Percentiles rank a stretch among this genome's conserved stretches.
phyloP scores from a whole-genome alignment of 2,113 vertebrate genomes.

The Oenanthe oenanthe region DNA sequence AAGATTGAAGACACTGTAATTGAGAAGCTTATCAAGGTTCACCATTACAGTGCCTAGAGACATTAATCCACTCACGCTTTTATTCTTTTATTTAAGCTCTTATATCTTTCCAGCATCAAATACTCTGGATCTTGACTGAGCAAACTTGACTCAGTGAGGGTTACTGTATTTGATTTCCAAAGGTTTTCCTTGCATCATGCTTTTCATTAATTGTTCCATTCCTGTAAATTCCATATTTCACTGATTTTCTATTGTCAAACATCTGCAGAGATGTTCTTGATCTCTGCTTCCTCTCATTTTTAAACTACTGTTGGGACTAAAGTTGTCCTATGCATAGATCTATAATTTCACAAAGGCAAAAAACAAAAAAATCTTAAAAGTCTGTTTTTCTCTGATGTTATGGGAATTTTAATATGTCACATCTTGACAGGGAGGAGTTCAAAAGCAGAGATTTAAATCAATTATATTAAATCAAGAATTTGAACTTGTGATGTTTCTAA shows the following conservation, averaged over 20 bases:
- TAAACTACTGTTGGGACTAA: background rate
- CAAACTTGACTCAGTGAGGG: background rate
- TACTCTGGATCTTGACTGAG: background rate
- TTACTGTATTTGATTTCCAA: background rate
- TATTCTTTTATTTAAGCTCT: background rate
- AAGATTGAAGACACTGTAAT: background rate
- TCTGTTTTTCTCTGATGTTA: background rate
- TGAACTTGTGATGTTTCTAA: background rate
- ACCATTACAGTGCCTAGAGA: background rate
- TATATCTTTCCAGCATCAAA: background rate
- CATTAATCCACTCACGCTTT: background rate
- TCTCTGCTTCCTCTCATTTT: background rate
- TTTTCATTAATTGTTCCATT: background rate
- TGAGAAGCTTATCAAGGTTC: background rate
- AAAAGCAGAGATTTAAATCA: background rate
- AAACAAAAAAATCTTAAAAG: background rate
- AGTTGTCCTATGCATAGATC: background rate
- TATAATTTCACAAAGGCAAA: background rate
- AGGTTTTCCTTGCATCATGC: background rate
- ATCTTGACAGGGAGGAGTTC: background rate
- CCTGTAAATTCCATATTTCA: background rate
- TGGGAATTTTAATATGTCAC: background rate
- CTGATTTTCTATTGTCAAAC: background rate
- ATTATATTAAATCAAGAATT: background rate
- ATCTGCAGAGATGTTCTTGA: background rate